Evolutionary conservation across 2,888 invertebrate genomes (phyloP).

Genomic region (Pachymerium ferrugineum): DNA sequence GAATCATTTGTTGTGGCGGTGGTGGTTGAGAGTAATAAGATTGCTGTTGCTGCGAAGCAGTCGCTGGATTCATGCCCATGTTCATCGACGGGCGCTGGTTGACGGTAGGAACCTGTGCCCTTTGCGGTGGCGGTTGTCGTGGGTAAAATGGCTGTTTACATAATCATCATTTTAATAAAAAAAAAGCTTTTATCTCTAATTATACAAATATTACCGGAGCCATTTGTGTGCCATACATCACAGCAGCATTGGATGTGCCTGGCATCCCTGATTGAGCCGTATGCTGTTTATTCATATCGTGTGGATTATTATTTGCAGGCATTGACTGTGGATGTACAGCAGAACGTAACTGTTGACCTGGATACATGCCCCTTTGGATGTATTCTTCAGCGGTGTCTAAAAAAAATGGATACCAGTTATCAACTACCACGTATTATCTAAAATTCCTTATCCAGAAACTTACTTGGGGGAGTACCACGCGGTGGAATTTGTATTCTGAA

Average conservation of each 20-base stretch:
- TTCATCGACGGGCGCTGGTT: neutral
- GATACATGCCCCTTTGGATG: neutral
- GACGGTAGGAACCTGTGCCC: neutral
- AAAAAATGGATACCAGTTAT: neutral
- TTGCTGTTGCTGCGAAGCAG: neutral
- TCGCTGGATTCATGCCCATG: neutral
- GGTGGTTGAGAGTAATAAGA: neutral
- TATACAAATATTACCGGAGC: neutral
- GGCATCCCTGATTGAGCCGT: conserved; percentile 31
- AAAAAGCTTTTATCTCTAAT: neutral
- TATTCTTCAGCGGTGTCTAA: neutral
- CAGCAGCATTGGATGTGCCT: neutral
- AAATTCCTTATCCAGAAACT: no score
- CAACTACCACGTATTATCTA: neutral
- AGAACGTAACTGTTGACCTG: neutral
- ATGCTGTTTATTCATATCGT: conserved; percentile 35
- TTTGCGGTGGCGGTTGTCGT: neutral
- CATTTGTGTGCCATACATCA: neutral
- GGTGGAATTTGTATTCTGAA: neutral
- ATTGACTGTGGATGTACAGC: neutral
- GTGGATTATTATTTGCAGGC: neutral
- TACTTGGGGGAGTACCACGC: neutral
- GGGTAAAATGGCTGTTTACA: neutral
- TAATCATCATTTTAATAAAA: neutral
- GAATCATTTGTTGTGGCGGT: neutral